phyloP scores from a whole-genome alignment of 2,888 invertebrate species.

The Caenorhabditis angaria region DNA sequence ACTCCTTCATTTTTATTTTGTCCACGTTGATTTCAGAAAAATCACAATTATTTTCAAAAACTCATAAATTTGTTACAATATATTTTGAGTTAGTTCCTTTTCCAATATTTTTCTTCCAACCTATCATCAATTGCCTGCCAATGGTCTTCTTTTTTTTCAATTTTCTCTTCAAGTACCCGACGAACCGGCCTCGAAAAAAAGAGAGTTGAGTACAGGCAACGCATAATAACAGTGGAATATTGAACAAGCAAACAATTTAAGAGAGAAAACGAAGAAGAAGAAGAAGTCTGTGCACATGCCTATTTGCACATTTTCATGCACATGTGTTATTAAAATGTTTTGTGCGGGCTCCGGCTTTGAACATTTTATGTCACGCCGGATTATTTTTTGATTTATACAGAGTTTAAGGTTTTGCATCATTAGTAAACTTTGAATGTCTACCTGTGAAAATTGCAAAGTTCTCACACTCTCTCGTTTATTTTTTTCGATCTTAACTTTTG shows the following conservation, averaged over 20 bases:
- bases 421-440: too few species aligned
- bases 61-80: too few species aligned
- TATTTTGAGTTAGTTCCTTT: background rate
- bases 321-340: conserved; percentile 4
- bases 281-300: conserved; percentile 2
- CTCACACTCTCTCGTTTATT: too few species aligned
- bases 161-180: background rate
- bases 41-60: too few species aligned
- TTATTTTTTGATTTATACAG: background rate
- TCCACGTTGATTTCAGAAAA: too few species aligned
- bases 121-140: background rate
- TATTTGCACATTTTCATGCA: background rate
- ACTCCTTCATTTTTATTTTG: too few species aligned
- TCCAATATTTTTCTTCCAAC: background rate
- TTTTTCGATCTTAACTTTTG: too few species aligned
- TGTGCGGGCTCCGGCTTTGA: too few species aligned
- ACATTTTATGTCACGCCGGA: background rate
- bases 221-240: conserved; percentile 4
- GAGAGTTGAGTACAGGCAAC: background rate
- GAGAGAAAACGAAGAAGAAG: background rate
- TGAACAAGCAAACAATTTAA: conserved; percentile 2
- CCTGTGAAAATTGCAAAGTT: too few species aligned
- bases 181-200: background rate
- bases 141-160: background rate
- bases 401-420: too few species aligned